These are phyloP conservation scores for Nasonovia ribisnigri DNA, from an alignment of 2,888 invertebrate genomes.

Conservation along the genomic window DNA sequence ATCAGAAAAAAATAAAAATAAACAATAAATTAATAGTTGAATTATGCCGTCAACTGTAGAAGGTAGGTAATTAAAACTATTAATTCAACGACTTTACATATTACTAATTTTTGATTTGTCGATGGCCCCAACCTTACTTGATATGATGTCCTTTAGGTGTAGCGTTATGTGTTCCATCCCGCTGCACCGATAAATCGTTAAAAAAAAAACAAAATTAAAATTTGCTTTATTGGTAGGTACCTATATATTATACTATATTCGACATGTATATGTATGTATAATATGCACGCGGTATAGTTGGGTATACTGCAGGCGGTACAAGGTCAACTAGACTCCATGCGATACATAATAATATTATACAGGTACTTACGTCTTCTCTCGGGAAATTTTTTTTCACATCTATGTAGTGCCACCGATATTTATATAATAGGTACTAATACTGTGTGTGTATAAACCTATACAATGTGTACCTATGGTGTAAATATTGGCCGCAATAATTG, in stretches of 20 bases:
- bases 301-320: background rate
- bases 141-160: background rate
- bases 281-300: background rate
- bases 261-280: background rate
- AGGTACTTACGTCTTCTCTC: background rate
- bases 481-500: conserved; percentile 1
- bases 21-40: too few species aligned
- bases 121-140: background rate
- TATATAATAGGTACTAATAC: background rate
- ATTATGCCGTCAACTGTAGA: too few species aligned
- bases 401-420: background rate
- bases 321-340: background rate
- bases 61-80: background rate
- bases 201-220: background rate
- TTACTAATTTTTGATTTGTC: background rate
- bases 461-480: background rate
- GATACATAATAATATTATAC: background rate
- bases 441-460: background rate
- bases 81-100: background rate
- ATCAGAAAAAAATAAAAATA: background rate
- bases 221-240: background rate
- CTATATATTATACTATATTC: background rate
- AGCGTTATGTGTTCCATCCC: background rate
- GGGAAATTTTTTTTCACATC: background rate
- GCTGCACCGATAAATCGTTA: background rate